Evolutionary conservation across 1,140 invertebrate genomes (phyloP).

Genomic region (Eupeodes corollae): DNA sequence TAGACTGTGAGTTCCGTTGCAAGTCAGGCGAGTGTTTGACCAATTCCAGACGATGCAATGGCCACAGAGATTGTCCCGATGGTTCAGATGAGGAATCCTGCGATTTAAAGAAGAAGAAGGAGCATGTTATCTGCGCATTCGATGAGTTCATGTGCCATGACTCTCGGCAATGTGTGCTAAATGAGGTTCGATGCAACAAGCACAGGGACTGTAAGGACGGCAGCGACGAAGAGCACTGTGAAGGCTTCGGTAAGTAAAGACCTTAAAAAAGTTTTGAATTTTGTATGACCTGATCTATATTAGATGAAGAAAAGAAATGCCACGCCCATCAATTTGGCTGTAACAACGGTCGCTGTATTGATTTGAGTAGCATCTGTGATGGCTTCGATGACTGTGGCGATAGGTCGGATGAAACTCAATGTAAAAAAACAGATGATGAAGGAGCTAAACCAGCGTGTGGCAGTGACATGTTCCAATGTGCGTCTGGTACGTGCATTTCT

Average conservation of each 20-base stretch:
- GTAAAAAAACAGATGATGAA: slow-evolving; percentile 47
- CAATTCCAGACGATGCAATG: slow-evolving; percentile 53
- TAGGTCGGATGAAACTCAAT: slow-evolving; percentile 52
- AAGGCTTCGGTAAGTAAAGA: slow-evolving; percentile 26
- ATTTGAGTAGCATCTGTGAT: slow-evolving; percentile 49
- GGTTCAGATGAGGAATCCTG: slow-evolving; percentile 57
- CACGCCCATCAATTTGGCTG: slow-evolving; percentile 63
- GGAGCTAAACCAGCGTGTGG: slow-evolving; percentile 15
- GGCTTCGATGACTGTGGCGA: slow-evolving; percentile 51
- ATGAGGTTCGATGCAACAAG: slow-evolving; percentile 53
- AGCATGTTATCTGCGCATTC: slow-evolving; percentile 39
- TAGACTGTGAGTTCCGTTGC: slow-evolving; percentile 44
- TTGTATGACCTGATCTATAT: background rate
- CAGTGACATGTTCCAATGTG: slow-evolving; percentile 39
- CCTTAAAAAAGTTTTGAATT: background rate
- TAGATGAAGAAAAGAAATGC: slow-evolving; percentile 35
- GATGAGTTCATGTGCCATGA: slow-evolving; percentile 51
- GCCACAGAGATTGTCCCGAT: slow-evolving; percentile 52
- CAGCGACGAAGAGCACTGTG: slow-evolving; percentile 61
- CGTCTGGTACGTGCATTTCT: slow-evolving; percentile 55
- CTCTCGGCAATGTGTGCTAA: slow-evolving; percentile 35
- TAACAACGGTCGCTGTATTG: slow-evolving; percentile 68
- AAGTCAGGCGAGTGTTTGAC: slow-evolving; percentile 53
- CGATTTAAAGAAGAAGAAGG: slow-evolving; percentile 29
- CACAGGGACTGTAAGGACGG: slow-evolving; percentile 62